These are phyloP conservation scores for Parascotia fuliginaria DNA, from an alignment of 2,888 invertebrate species.

Conservation along the genomic window DNA sequence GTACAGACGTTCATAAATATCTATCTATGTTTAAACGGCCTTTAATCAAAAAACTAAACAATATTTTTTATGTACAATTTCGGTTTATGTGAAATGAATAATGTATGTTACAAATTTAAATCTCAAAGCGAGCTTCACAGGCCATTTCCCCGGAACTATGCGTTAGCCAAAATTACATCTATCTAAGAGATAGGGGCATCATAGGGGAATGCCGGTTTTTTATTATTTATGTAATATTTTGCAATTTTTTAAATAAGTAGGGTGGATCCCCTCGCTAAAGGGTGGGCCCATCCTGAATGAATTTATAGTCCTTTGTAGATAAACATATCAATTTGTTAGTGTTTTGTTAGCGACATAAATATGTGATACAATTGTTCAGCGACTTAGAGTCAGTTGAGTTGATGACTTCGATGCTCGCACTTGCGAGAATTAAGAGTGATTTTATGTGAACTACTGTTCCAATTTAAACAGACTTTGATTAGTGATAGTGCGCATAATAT, in stretches of 20 bases:
- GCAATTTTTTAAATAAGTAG: conserved; percentile 82
- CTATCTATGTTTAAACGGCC: conserved; percentile 8
- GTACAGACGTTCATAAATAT: too few relatives aligned
- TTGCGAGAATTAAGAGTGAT: conserved; percentile 60
- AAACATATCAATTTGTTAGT: conserved; percentile 86
- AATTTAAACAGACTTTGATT: conserved; percentile 41
- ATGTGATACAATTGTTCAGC: conserved; percentile 76
- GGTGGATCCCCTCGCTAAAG: conserved; percentile 82
- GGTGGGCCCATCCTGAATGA: conserved; percentile 80
- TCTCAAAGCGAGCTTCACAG: conserved; percentile 69
- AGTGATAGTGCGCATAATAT: conserved; percentile 28
- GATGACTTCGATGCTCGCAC: conserved; percentile 69
- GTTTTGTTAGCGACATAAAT: conserved; percentile 79
- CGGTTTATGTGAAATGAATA: conserved; percentile 59
- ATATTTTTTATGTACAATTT: conserved; percentile 23
- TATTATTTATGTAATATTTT: conserved; percentile 84
- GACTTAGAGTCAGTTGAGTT: conserved; percentile 66
- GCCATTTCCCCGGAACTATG: conserved; percentile 81
- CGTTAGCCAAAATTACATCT: conserved; percentile 74
- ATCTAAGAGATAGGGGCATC: conserved; percentile 51
- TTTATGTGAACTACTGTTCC: conserved; percentile 44
- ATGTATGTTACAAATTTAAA: conserved; percentile 69
- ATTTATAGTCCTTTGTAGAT: conserved; percentile 83
- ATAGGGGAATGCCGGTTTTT: conserved; percentile 63
- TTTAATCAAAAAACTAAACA: conserved; percentile 27